Base-by-base conservation (phyloP, 2,888 invertebrate species). In the Hypolimnas misippus region DNA sequence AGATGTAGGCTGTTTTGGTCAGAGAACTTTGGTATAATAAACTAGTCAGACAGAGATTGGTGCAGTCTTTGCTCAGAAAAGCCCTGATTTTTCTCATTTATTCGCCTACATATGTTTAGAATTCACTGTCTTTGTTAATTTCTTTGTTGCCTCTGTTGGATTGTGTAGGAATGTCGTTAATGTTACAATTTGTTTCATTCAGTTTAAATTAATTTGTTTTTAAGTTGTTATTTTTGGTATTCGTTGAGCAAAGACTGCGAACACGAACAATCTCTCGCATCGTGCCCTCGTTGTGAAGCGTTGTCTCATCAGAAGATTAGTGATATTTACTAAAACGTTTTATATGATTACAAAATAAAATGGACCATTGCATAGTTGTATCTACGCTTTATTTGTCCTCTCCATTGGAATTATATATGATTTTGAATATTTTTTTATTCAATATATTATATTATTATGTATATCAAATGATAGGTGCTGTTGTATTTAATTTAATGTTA, bases 391-490 rank as follows among this genome's bases (percentile, higher is more conserved):
- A 82, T 78, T 76, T 75, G 72, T 78, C 77, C 75, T 73, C 77
- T 77, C 77, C 78, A 77, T 83, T 75, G 75, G 76, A 82, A 81
- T 81, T 79, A 76, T 83, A 79, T 49, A 75, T 81, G 79, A 82
- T 85, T 86, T 85, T 82, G 76, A 82, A 80, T 82, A 81, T 80
- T 82, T 84, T 67, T 80, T 84, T 82, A 83, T 84, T 84, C 79
- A 78, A 69, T 77, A 76, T 82, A 76, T 77, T 83, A 77, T 79
- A 76, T 76, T 75, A 81, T 81, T 84, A 79, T 83, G 79, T 86
- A 83, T 87, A 83, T 87, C 86, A 84, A 84, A 82, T 80, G 75
- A 83, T 87, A 87, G 91, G 91, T 91, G 90, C 91, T 91, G 87
- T 85, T 86, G 83, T 84, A 83, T 87, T 86, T 89, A 83, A 84